These are phyloP conservation scores for Paramormyrops hopkinsi DNA, from an alignment of 2,797 vertebrate genomes.

Conservation along the genomic window DNA sequence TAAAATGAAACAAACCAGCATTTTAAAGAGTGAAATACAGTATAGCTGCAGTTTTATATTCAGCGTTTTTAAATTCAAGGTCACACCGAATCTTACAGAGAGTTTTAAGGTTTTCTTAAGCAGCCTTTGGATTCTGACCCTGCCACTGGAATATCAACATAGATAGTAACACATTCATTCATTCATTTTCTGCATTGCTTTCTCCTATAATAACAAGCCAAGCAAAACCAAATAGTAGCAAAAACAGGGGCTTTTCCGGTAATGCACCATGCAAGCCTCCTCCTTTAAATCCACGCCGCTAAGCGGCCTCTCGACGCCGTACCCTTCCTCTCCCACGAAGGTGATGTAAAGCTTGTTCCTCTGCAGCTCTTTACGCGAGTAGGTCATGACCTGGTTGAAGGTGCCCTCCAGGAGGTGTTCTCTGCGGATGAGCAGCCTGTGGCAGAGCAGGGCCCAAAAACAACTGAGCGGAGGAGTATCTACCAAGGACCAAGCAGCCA, in stretches of 20 bases:
- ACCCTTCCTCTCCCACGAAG: constrained; percentile 95
- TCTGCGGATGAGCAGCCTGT: constrained; percentile 82
- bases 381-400: constrained; percentile 96
- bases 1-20: neutral
- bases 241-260: neutral
- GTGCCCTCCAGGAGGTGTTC: constrained; percentile 92
- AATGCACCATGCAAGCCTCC: neutral
- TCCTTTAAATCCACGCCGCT: neutral
- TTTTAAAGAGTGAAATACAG: neutral
- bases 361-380: constrained; percentile 94
- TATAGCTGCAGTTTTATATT: neutral
- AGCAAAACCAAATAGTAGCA: neutral
- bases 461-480: neutral
- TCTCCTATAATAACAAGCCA: neutral
- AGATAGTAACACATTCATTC: neutral
- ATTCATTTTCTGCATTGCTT: neutral
- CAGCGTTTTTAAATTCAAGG: neutral
- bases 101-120: neutral
- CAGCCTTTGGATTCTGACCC: neutral
- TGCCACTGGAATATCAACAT: neutral
- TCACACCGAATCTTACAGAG: neutral
- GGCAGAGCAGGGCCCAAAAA: neutral
- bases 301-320: constrained; percentile 31
- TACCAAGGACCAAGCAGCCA: neutral
- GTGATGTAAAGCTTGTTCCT: constrained; percentile 93